Base-by-base conservation (phyloP, 2,888 invertebrate species). In the Endomychus coccineus region DNA sequence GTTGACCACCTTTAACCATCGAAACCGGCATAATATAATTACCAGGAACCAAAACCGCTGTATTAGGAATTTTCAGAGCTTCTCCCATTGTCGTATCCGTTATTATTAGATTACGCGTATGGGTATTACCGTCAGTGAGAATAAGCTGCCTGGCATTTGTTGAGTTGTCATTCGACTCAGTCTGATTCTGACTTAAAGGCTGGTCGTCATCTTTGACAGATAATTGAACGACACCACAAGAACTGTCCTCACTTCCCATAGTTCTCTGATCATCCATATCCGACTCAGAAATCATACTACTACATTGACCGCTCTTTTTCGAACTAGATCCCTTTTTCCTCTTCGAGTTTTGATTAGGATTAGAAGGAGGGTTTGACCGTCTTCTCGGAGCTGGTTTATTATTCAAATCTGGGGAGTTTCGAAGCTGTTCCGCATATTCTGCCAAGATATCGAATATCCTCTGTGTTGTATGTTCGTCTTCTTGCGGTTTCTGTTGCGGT, bases 381-480 rank as follows among this genome's bases (percentile, higher is more conserved):
- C 85, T 69, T 25, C 85, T 70, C 1, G 85, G 85, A 1, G 85
- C 85, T 0, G 85, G 85, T 60, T 84, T 85, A 58, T 85, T 82
- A 55, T 84, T 85, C 25, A 77, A 58, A 62, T 85, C 85, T 0
- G 85, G 85, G 1, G 83, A 84, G 54, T 84, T 85, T 48, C 83
- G 72, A 25, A 85, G 69, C 55, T 85, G 84, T 52, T 85, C 85
- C 29, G 83, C 83, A 58, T 85, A 85, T 55, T 85, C 82, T 1
- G 83, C 83, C 30, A 85, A 61, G 50, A 85, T 85, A 46, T 83
- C 83, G 42, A 84, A 77, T 50, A 85, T 85, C 46, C 84, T 70
- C 55, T 84, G 83, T 0, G 83, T 82, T 0, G 85, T 85, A 56
- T 83, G 82, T 55, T 84, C 84, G 52, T 85, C 85, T 67, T 85